Conservation (phyloP, 1,140 invertebrate genomes). For the Lordiphosa collinella region DNA sequence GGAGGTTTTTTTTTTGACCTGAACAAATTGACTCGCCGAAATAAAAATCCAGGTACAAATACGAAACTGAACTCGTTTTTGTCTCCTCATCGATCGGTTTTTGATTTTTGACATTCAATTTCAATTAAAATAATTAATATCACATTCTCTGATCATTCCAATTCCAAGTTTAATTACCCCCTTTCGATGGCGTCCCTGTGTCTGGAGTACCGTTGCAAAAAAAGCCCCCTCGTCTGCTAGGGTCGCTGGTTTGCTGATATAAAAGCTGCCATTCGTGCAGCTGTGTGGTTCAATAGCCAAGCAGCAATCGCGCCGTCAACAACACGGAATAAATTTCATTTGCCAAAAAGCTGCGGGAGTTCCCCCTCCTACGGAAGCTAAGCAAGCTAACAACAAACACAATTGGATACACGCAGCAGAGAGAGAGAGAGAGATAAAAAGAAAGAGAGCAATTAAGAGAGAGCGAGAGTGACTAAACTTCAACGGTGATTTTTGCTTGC, state of each 20-base stretch:
- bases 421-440: neutral
- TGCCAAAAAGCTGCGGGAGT: neutral
- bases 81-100: too few species aligned
- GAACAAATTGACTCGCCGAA: too few species aligned
- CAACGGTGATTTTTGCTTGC: constrained; percentile 41
- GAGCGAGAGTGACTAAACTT: constrained; percentile 26
- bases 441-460: constrained; percentile 3
- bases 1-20: too few species aligned
- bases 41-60: too few species aligned
- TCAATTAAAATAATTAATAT: too few species aligned
- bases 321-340: constrained; percentile 4
- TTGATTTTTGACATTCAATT: too few species aligned
- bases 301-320: constrained; percentile 24
- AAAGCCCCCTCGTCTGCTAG: constrained; percentile 44
- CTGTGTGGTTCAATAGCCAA: constrained; percentile 48
- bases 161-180: neutral
- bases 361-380: neutral
- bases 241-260: constrained; percentile 30
- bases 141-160: too few species aligned
- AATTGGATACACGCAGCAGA: neutral
- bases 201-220: constrained; percentile 19
- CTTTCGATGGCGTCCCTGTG: neutral
- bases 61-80: too few species aligned
- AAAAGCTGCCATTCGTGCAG: constrained; percentile 33
- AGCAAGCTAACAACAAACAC: too few species aligned